Conservation (phyloP, 2,113 vertebrate species). For the Peromyscus maniculatus region DNA sequence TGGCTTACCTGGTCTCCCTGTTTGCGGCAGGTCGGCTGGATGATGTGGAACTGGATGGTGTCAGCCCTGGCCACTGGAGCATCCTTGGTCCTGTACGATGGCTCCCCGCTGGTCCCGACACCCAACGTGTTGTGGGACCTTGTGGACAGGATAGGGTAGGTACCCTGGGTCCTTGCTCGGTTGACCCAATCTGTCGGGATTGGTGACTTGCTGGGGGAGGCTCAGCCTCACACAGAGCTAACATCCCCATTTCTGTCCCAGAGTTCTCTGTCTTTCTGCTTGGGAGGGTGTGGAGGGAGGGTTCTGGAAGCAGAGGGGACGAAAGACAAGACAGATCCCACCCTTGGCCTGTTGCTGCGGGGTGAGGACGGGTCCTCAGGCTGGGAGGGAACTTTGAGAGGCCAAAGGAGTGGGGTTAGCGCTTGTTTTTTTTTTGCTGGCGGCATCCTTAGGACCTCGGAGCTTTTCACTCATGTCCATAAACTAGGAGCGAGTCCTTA, state of each 20-base stretch:
- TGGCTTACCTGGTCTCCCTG: accelerated
- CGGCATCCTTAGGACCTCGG: background rate
- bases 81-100: conserved; percentile 96
- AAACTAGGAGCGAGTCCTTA: background rate
- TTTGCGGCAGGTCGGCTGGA: conserved; percentile 94
- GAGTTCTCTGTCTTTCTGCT: background rate
- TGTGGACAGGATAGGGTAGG: conserved; percentile 96
- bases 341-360: background rate
- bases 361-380: conserved; percentile 29
- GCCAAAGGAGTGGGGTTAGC: too few relatives aligned
- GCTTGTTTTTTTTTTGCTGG: background rate
- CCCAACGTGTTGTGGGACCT: conserved; percentile 96
- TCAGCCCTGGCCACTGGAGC: conserved; percentile 94
- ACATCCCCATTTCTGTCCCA: background rate
- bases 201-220: background rate
- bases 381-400: background rate
- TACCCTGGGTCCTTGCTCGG: background rate
- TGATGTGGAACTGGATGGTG: conserved; percentile 99
- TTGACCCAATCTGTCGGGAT: too few relatives aligned
- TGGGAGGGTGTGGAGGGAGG: background rate
- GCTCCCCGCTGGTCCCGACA: conserved; percentile 95
- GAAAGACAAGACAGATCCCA: background rate
- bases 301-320: accelerated
- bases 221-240: background rate
- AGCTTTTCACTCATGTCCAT: background rate